These are phyloP conservation scores for Acrossocheilus fasciatus DNA, from an alignment of 2,797 vertebrate genomes.

Conservation along the genomic window DNA sequence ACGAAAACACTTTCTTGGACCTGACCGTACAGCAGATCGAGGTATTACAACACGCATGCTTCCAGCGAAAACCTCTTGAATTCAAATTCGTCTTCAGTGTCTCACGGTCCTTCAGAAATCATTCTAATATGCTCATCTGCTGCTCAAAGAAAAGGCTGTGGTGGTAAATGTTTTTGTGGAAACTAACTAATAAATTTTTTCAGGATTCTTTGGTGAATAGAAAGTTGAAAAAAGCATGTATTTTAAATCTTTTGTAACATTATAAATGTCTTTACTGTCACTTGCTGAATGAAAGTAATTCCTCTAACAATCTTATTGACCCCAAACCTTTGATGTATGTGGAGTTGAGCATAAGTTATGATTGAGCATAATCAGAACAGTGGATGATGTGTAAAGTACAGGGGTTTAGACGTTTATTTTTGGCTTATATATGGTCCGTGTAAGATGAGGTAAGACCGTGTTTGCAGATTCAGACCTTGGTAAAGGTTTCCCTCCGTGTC, in stretches of 20 bases:
- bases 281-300: background rate
- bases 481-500: conserved; percentile 22
- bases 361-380: background rate
- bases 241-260: background rate
- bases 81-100: background rate
- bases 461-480: conserved; percentile 37
- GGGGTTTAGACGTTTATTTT: background rate
- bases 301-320: background rate
- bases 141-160: background rate
- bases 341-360: background rate
- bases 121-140: background rate
- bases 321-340: background rate
- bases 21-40: conserved; percentile 98
- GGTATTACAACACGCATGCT: conserved; percentile 70
- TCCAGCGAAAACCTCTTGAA: background rate
- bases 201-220: background rate
- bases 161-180: no score
- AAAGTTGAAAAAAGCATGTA: background rate
- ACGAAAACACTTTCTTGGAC: conserved; percentile 98
- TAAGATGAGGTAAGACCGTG: conserved; percentile 1
- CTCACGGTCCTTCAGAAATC: background rate
- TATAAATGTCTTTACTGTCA: background rate
- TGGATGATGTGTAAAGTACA: background rate
- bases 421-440: background rate
- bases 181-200: background rate